These are phyloP conservation scores for Aphelinus atriplicis DNA, from an alignment of 1,140 invertebrate genomes.

Conservation along the genomic window DNA sequence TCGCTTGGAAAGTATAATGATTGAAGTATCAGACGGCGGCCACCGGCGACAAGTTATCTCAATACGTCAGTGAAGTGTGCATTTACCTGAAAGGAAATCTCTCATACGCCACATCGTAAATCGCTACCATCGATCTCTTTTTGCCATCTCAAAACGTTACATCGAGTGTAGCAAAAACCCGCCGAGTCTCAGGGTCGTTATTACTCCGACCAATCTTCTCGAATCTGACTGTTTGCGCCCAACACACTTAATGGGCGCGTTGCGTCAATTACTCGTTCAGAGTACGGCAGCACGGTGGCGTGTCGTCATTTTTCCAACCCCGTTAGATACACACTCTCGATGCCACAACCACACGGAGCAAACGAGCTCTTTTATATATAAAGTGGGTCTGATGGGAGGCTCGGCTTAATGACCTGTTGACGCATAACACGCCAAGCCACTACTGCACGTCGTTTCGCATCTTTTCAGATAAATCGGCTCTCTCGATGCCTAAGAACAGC, in stretches of 20 bases:
- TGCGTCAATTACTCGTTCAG: constrained; percentile 17
- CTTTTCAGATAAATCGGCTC: constrained; percentile 16
- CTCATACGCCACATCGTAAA: too few relatives aligned
- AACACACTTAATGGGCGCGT: neutral
- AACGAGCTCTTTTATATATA: constrained; percentile 3
- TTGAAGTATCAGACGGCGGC: too few relatives aligned
- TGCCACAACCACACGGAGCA: neutral
- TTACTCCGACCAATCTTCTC: too few relatives aligned
- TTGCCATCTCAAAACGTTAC: too few relatives aligned
- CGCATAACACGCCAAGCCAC: neutral
- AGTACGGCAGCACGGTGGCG: neutral
- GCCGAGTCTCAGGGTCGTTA: too few relatives aligned
- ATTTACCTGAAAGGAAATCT: too few relatives aligned
- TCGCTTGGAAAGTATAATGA: too few relatives aligned
- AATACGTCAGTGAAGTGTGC: too few relatives aligned
- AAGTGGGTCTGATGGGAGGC: constrained; percentile 5
- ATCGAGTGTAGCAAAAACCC: too few relatives aligned
- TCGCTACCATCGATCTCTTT: too few relatives aligned
- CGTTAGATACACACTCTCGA: neutral
- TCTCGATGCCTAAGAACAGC: constrained; percentile 9
- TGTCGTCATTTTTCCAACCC: constrained; percentile 10
- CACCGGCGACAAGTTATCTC: too few relatives aligned
- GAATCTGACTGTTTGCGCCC: too few relatives aligned
- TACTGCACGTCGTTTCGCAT: neutral
- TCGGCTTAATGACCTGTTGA: constrained; percentile 26